Percentiles rank a stretch among this genome's conserved stretches.
Evolutionary conservation across 2,888 invertebrate species (phyloP).

Genomic region (Branchinecta sandiegonensis): DNA sequence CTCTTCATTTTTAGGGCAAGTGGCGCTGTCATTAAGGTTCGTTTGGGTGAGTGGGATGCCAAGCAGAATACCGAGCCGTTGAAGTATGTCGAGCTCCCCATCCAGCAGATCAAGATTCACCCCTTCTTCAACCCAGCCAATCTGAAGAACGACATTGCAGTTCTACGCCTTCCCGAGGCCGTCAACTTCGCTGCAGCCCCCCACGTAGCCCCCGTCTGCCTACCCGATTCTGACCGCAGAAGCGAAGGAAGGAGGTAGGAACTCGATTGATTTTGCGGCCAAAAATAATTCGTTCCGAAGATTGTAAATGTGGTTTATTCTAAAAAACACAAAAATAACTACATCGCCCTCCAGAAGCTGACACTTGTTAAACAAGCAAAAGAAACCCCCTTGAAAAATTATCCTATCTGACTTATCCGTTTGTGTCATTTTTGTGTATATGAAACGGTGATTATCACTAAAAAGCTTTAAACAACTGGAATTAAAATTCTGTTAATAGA

Average conservation of each 20-base stretch:
- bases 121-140: slow-evolving; percentile 53
- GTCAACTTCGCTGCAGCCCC: slow-evolving; percentile 34
- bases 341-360: no score
- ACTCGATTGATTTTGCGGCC: background rate
- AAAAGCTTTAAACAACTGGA: no score
- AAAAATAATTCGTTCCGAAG: no score
- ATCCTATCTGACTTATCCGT: no score
- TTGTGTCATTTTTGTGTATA: no score
- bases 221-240: slow-evolving; percentile 35
- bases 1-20: no score
- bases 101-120: slow-evolving; percentile 45
- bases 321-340: no score
- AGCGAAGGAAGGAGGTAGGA: slow-evolving; percentile 40
- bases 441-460: no score
- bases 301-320: no score
- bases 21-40: slow-evolving; percentile 41
- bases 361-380: no score
- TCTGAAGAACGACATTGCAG: slow-evolving; percentile 64
- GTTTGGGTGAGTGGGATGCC: slow-evolving; percentile 63
- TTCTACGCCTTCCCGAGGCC: slow-evolving; percentile 47
- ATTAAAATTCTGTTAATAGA: no score
- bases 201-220: slow-evolving; percentile 41
- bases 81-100: slow-evolving; percentile 46
- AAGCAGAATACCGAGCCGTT: slow-evolving; percentile 48
- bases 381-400: no score